Conservation (phyloP, 1,140 invertebrate species). For the Trichoplusia ni region DNA sequence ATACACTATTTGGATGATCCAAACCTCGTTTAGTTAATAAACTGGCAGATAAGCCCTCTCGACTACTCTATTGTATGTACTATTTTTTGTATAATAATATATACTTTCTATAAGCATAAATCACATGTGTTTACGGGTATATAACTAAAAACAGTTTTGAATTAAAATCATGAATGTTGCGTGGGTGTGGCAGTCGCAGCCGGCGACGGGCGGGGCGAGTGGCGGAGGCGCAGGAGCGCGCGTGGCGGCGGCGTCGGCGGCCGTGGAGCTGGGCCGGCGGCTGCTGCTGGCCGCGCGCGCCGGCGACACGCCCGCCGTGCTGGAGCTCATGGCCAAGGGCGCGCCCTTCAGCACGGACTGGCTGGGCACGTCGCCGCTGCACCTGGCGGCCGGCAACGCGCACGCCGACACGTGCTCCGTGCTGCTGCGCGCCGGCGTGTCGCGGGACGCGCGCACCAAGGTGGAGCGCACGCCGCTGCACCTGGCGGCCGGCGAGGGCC, state of each 20-base stretch:
- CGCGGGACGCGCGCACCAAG: conserved; percentile 94
- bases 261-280: conserved; percentile 90
- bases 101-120: too few relatives aligned
- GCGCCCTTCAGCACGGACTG: conserved; percentile 96
- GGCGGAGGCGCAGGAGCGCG: conserved; percentile 13
- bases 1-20: too few relatives aligned
- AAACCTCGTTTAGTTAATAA: too few relatives aligned
- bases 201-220: not conserved
- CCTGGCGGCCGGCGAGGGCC: conserved; percentile 93
- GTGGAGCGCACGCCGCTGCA: conserved; percentile 96
- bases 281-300: conserved; percentile 89
- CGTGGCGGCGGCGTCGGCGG: conserved; percentile 35
- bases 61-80: too few relatives aligned
- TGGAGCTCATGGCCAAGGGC: conserved; percentile 91
- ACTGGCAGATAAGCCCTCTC: too few relatives aligned
- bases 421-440: conserved; percentile 92
- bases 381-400: conserved; percentile 92
- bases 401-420: conserved; percentile 91
- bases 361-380: conserved; percentile 94
- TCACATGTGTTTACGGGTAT: too few relatives aligned
- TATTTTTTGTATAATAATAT: too few relatives aligned
- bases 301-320: conserved; percentile 89
- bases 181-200: conserved; percentile 14
- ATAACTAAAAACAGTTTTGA: too few relatives aligned
- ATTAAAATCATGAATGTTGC: too few relatives aligned